These are phyloP conservation scores for Lepus europaeus DNA, from an alignment of 2,113 vertebrate genomes.

Conservation along the genomic window DNA sequence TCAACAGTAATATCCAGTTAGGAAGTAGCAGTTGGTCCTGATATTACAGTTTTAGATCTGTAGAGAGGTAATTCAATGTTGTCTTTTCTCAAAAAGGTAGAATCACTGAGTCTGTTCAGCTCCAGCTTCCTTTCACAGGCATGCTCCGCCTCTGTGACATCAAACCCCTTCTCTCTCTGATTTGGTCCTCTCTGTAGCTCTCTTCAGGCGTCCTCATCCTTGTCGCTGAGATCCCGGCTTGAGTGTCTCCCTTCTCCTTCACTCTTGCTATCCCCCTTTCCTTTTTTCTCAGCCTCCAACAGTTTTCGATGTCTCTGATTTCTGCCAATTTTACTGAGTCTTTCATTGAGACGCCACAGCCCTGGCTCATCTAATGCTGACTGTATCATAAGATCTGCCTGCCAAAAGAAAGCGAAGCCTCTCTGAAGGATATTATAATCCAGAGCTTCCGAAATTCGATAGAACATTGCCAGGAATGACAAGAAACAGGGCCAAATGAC, in stretches of 20 bases:
- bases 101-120: not conserved
- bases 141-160: not conserved
- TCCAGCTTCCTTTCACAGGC: not conserved
- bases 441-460: constrained; percentile 45
- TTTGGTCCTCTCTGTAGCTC: not conserved
- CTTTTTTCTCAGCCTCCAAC: not conserved
- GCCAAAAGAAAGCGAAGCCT: constrained; percentile 48
- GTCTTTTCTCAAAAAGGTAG: not conserved
- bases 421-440: not conserved
- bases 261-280: not conserved
- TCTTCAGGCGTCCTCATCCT: not conserved
- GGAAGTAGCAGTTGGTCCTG: not conserved
- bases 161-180: not conserved
- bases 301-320: not conserved
- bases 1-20: not conserved
- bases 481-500: not conserved
- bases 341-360: not conserved
- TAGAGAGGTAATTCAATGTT: not conserved
- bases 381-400: not conserved
- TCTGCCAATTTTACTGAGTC: not conserved
- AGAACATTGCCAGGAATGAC: not conserved
- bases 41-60: not conserved
- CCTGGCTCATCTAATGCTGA: not conserved
- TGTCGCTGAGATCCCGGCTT: not conserved
- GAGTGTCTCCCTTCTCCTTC: not conserved